A percentile compares a stretch with the other conserved stretches of the same genome.
phyloP scores from a whole-genome alignment of 2,888 invertebrate genomes.

The Pocota personata region DNA sequence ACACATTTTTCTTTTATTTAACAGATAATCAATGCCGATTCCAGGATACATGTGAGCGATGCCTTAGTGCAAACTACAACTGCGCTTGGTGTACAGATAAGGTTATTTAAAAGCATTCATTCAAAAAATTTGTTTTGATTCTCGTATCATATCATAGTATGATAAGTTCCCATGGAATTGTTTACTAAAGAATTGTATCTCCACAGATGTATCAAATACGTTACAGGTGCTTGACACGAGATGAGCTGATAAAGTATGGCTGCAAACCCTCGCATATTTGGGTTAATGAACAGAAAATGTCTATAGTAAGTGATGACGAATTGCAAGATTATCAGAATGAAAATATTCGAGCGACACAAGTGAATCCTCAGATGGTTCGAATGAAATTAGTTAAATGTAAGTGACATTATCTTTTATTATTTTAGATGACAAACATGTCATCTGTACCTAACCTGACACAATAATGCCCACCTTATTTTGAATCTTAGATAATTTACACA shows the following conservation, averaged over 20 bases:
- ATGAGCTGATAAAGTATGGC: conserved; percentile 76
- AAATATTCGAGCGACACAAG: conserved; percentile 83
- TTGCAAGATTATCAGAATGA: conserved; percentile 80
- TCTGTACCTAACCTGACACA: neutral
- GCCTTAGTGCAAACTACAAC: conserved; percentile 77
- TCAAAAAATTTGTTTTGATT: neutral
- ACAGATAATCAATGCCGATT: conserved; percentile 78
- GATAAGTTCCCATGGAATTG: neutral
- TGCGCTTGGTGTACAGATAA: conserved; percentile 82
- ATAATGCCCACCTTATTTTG: no score
- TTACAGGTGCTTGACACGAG: conserved; percentile 78
- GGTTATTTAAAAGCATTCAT: conserved; percentile 74
- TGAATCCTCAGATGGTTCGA: conserved; percentile 86
- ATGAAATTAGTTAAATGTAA: conserved; percentile 86
- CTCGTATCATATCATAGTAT: no score
- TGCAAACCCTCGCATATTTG: conserved; percentile 78
- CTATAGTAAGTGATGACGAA: conserved; percentile 75
- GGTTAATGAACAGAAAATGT: conserved; percentile 77
- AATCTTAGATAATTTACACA: no score
- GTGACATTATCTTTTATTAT: conserved; percentile 72
- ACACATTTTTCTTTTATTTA: neutral
- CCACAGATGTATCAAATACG: conserved; percentile 76
- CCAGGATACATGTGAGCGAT: conserved; percentile 79
- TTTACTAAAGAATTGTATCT: conserved; percentile 3
- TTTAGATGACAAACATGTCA: no score